Conservation (phyloP, 2,113 vertebrate genomes). For the Emydocephalus ijimae region DNA sequence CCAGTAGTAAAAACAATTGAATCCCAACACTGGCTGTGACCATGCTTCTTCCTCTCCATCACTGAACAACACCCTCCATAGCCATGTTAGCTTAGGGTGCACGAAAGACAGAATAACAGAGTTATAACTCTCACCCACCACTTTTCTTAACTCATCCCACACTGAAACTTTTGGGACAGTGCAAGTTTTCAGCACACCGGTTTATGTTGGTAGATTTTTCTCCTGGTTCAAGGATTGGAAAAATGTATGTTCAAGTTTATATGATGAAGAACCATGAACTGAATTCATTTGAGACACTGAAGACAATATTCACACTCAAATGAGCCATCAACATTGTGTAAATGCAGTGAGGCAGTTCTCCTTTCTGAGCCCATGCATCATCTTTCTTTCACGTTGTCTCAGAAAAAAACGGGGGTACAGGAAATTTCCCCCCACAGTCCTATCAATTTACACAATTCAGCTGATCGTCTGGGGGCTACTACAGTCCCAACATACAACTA, state of each 20-base stretch:
- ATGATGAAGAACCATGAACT: constrained; percentile 24
- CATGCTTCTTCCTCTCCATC: neutral
- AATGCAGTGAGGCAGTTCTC: constrained; percentile 28
- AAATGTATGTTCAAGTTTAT: neutral
- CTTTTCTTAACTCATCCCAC: neutral
- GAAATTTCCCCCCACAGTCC: constrained; percentile 4
- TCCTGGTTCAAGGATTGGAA: neutral
- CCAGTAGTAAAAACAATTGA: too few relatives aligned
- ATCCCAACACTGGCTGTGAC: neutral
- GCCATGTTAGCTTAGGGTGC: neutral
- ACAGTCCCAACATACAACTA: neutral
- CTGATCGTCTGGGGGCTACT: constrained; percentile 15
- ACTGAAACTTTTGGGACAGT: neutral
- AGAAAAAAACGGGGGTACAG: constrained; percentile 4
- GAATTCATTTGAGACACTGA: constrained; percentile 44
- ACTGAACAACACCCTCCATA: neutral
- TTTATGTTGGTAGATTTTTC: neutral
- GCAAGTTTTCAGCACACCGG: neutral
- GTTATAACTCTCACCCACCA: neutral
- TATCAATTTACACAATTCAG: constrained; percentile 33
- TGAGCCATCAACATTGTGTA: constrained; percentile 40
- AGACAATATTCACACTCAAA: constrained; percentile 37
- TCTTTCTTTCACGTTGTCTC: constrained; percentile 24
- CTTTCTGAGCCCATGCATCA: constrained; percentile 18
- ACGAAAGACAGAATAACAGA: neutral